phyloP scores from a whole-genome alignment of 2,888 invertebrate genomes.

The Calephelis perditalis region DNA sequence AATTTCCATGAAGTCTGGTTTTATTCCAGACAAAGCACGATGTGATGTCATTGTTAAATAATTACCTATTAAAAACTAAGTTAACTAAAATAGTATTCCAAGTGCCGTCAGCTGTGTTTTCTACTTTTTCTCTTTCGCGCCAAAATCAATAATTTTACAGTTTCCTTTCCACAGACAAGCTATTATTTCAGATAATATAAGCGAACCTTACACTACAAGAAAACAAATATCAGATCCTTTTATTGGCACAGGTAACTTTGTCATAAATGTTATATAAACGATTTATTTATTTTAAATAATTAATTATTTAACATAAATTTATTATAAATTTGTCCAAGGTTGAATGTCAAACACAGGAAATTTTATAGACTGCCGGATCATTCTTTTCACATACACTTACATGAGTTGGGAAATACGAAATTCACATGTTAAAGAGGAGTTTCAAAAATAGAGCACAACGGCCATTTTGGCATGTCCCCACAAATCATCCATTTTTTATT shows the following conservation, averaged over 20 bases:
- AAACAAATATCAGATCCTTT: not conserved
- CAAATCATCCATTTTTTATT: no score
- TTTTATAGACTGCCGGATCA: no score
- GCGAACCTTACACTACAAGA: not conserved
- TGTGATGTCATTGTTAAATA: constrained; percentile 43
- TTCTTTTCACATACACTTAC: no score
- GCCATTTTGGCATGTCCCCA: no score
- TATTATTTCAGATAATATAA: constrained; percentile 27
- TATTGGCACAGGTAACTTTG: not conserved
- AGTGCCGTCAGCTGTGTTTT: constrained; percentile 6
- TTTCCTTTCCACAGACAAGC: constrained; percentile 16
- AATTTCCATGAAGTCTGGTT: constrained; percentile 61
- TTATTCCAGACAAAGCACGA: constrained; percentile 49
- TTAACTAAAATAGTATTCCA: not conserved
- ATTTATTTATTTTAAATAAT: no score
- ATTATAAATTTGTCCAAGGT: no score
- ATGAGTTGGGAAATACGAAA: no score
- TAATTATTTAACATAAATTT: no score
- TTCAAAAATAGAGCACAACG: no score
- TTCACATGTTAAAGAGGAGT: no score
- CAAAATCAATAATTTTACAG: constrained; percentile 45
- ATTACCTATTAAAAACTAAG: constrained; percentile 12
- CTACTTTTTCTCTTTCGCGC: constrained; percentile 40
- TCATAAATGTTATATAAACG: no score
- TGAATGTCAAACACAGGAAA: no score